Evolutionary conservation across 2,797 vertebrate genomes (phyloP).

Genomic region (Cyprinodon diabolis): DNA sequence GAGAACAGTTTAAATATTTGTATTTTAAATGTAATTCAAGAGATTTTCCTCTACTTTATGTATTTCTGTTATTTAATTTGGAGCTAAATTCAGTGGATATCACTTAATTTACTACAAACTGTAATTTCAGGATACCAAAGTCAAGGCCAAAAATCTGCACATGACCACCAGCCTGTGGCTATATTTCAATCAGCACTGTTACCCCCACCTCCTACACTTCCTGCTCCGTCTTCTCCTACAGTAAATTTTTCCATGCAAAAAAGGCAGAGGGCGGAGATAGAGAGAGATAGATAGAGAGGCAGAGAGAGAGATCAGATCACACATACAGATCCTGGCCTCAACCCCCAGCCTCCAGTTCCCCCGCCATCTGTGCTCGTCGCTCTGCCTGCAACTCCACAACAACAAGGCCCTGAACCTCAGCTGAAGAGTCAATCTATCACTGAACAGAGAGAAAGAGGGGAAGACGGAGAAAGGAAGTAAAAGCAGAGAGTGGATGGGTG

Average conservation of each 20-base stretch:
- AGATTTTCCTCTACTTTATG: not conserved
- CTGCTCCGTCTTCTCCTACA: conserved; percentile 50
- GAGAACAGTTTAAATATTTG: not conserved
- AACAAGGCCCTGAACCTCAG: conserved; percentile 80
- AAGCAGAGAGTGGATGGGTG: conserved; percentile 24
- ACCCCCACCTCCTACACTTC: conserved; percentile 72
- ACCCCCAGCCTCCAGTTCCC: conserved; percentile 64
- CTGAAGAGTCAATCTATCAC: conserved; percentile 91
- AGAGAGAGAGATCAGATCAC: conserved; percentile 58
- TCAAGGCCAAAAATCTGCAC: conserved; percentile 46
- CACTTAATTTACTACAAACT: conserved; percentile 21
- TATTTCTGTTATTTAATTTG: conserved; percentile 4
- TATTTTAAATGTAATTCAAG: not conserved
- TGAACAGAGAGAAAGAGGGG: conserved; percentile 49
- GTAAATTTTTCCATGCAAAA: conserved; percentile 59
- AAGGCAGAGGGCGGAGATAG: conserved; percentile 46
- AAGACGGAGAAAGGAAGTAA: conserved; percentile 49
- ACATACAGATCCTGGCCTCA: conserved; percentile 73
- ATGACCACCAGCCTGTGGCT: conserved; percentile 66
- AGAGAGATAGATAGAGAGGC: not conserved
- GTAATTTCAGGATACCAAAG: conserved; percentile 35
- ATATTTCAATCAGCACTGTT: conserved; percentile 74
- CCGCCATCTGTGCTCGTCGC: conserved; percentile 65
- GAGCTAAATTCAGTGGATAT: conserved; percentile 11
- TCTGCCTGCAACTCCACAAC: conserved; percentile 75